phyloP scores from a whole-genome alignment of 2,113 vertebrate genomes.

The Calidris pugnax region DNA sequence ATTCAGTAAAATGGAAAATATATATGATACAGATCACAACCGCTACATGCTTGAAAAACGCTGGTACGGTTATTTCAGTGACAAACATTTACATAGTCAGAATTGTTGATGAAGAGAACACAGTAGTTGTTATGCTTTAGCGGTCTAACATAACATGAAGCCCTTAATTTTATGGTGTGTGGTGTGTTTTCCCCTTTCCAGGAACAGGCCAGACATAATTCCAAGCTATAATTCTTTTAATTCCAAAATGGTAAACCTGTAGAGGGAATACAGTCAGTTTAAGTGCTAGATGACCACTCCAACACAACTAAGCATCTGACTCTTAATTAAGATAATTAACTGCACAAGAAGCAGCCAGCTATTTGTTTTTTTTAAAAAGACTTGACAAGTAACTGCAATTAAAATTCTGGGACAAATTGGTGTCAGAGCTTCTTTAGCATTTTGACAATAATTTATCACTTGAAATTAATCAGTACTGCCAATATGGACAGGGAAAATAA shows the following conservation, averaged over 20 bases:
- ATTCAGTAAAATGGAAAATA: neutral
- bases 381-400: neutral
- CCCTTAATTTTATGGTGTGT: neutral
- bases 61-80: neutral
- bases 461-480: constrained; percentile 53
- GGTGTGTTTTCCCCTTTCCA: neutral
- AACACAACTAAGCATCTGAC: neutral
- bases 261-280: neutral
- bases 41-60: neutral
- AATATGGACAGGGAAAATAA: neutral
- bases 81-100: neutral
- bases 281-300: neutral
- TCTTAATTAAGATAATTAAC: neutral
- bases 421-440: neutral
- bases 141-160: neutral
- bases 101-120: neutral
- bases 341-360: neutral
- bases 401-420: neutral
- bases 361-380: neutral
- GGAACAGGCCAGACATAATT: neutral
- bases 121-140: neutral
- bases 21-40: neutral
- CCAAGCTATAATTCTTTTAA: neutral
- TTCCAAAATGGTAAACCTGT: neutral
- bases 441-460: constrained; percentile 26